A percentile compares a stretch with the other conserved stretches of the same genome.
phyloP scores from a whole-genome alignment of 2,797 vertebrate species.

The Mormyrus proboscirostris region DNA sequence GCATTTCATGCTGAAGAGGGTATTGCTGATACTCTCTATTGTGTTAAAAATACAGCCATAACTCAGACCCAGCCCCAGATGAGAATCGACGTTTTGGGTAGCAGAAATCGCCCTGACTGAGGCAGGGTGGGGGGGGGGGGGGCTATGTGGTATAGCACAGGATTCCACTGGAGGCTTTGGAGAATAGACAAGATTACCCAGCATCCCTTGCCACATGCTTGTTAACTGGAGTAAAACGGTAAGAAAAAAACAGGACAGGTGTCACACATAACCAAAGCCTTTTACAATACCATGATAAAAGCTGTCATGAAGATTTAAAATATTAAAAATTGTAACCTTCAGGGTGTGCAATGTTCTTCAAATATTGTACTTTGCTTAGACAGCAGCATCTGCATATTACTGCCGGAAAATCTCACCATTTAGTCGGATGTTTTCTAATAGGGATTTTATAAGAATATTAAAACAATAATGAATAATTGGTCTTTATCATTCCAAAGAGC shows the following conservation, averaged over 20 bases:
- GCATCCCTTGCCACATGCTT: neutral
- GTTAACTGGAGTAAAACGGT: neutral
- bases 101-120: neutral
- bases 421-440: neutral
- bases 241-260: neutral
- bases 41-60: neutral
- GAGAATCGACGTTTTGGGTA: neutral
- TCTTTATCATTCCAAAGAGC: neutral
- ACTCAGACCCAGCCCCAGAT: neutral
- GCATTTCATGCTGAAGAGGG: neutral
- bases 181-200: neutral
- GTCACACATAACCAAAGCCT: neutral
- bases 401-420: neutral
- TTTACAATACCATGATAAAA: neutral
- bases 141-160: neutral
- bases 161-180: neutral
- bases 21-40: neutral
- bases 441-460: neutral
- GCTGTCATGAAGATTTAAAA: neutral
- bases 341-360: neutral
- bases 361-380: neutral
- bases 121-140: neutral
- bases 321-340: neutral
- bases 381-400: neutral
- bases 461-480: neutral